These are phyloP conservation scores for Cotesia congregata DNA, from an alignment of 2,888 invertebrate genomes.

Conservation along the genomic window DNA sequence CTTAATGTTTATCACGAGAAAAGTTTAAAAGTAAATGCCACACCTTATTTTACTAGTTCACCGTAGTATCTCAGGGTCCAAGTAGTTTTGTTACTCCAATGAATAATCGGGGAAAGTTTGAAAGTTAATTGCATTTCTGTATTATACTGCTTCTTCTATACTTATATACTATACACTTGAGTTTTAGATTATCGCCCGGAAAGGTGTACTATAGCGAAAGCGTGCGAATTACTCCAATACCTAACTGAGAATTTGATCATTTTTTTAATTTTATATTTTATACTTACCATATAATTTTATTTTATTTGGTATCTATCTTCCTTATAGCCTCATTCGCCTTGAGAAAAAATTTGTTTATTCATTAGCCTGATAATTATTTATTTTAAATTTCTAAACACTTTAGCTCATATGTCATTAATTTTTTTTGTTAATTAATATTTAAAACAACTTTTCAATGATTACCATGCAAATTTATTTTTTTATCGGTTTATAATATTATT, in stretches of 20 bases:
- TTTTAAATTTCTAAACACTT: neutral
- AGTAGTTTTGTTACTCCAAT: constrained; percentile 31
- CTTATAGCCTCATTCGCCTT: neutral
- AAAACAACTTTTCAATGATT: neutral
- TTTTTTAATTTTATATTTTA: constrained; percentile 23
- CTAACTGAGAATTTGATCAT: constrained; percentile 1
- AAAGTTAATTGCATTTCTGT: constrained; percentile 48
- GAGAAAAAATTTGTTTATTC: neutral
- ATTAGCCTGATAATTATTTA: neutral
- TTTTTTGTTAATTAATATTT: neutral
- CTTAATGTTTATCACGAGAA: constrained; percentile 2
- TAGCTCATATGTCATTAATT: neutral
- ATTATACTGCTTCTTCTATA: neutral
- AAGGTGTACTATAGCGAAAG: constrained; percentile 45
- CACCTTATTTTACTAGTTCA: constrained; percentile 18
- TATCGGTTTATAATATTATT: neutral
- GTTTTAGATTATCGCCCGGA: constrained; percentile 41
- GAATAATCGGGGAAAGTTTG: constrained; percentile 50
- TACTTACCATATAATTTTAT: neutral
- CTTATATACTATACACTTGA: constrained; percentile 3
- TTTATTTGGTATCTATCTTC: neutral
- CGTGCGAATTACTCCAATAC: constrained; percentile 43
- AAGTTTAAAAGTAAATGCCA: constrained; percentile 24
- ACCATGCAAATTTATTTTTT: neutral
- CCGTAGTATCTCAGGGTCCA: constrained; percentile 7